These are phyloP conservation scores for Drosophila lini DNA, from an alignment of 1,140 invertebrate genomes.

Conservation along the genomic window DNA sequence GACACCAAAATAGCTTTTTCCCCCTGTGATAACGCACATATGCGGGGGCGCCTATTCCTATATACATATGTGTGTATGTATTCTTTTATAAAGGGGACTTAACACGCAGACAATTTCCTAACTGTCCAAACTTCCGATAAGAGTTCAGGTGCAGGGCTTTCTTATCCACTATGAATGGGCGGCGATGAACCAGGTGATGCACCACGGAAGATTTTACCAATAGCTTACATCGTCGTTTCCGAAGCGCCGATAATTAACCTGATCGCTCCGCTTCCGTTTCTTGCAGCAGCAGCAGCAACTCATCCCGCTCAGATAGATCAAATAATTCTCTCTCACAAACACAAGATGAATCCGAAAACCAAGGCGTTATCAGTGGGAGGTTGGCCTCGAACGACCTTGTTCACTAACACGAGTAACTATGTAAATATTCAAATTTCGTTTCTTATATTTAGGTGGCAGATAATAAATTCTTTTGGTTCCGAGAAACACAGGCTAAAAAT, in stretches of 20 bases:
- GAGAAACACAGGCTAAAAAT: constrained; percentile 29
- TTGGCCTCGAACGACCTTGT: constrained; percentile 1
- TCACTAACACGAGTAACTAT: constrained; percentile 2
- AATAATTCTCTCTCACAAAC: neutral
- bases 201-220: neutral
- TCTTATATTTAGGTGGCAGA: neutral
- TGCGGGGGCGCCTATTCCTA: constrained; percentile 1
- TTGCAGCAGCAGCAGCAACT: constrained; percentile 54
- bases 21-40: constrained; percentile 23
- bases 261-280: constrained; percentile 38
- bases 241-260: constrained; percentile 16
- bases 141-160: neutral
- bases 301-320: constrained; percentile 20
- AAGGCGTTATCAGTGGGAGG: constrained; percentile 1
- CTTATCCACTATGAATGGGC: neutral
- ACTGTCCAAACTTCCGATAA: constrained; percentile 8
- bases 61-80: neutral
- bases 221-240: constrained; percentile 49
- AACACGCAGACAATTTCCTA: neutral
- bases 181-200: neutral
- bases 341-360: neutral
- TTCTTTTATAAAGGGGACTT: constrained; percentile 3
- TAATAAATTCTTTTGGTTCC: constrained; percentile 3
- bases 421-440: neutral
- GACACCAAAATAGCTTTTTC: constrained; percentile 21